Percentiles rank a stretch among this genome's conserved stretches.
phyloP scores from a whole-genome alignment of 2,797 vertebrate species.

The Dallia pectoralis region DNA sequence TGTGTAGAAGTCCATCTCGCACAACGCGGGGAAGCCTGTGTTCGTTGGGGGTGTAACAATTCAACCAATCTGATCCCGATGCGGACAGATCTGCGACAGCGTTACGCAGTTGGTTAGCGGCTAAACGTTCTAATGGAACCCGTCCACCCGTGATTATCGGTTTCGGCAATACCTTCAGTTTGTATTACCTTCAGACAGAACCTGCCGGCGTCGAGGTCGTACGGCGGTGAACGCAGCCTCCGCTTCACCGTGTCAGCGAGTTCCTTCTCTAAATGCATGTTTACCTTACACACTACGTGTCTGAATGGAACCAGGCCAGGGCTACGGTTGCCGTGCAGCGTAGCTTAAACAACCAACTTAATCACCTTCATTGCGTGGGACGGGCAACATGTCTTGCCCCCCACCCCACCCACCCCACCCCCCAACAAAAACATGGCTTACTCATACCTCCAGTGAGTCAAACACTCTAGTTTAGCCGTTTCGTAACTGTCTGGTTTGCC shows the following conservation, averaged over 20 bases:
- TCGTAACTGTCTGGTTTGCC: slow-evolving; percentile 64
- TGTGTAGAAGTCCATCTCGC: slow-evolving; percentile 33
- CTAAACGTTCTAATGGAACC: not conserved
- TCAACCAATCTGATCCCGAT: too few species aligned
- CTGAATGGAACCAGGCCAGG: slow-evolving; percentile 57
- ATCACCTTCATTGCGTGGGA: slow-evolving; percentile 76
- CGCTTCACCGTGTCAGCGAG: slow-evolving; percentile 38
- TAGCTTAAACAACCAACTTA: slow-evolving; percentile 69
- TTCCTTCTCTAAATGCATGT: slow-evolving; percentile 53
- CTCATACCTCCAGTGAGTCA: slow-evolving; percentile 43
- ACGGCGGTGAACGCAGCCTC: not conserved
- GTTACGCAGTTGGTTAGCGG: not conserved
- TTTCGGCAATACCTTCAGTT: slow-evolving; percentile 6
- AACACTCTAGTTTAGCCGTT: slow-evolving; percentile 72
- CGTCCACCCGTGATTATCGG: not conserved
- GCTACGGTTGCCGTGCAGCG: slow-evolving; percentile 56
- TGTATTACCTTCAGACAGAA: slow-evolving; percentile 23
- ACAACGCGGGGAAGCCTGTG: slow-evolving; percentile 38
- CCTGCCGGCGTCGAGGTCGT: slow-evolving; percentile 4
- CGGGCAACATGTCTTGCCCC: slow-evolving; percentile 34
- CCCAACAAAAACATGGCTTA: slow-evolving; percentile 62
- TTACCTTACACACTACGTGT: slow-evolving; percentile 54
- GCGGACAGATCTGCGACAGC: not conserved
- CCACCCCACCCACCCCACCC: slow-evolving; percentile 39
- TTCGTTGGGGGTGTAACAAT: too few species aligned